A percentile compares a stretch with the other conserved stretches of the same genome.
phyloP scores from a whole-genome alignment of 2,113 vertebrate genomes.

The Isurus oxyrinchus region DNA sequence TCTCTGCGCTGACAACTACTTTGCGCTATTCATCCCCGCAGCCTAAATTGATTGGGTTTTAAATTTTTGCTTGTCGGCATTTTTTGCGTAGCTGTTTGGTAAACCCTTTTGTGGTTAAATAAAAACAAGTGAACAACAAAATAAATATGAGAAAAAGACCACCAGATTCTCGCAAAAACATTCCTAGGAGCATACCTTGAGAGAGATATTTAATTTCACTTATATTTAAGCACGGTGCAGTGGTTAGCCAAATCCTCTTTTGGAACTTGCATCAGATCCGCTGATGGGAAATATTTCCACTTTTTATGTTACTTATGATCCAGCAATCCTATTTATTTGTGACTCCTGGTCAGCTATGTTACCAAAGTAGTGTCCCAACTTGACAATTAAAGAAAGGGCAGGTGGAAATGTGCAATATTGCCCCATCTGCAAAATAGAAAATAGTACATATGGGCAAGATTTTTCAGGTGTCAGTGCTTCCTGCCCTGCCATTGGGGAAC shows the following conservation, averaged over 20 bases:
- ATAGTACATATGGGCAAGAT: too few relatives aligned
- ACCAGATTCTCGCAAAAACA: not conserved
- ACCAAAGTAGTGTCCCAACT: not conserved
- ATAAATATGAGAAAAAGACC: not conserved
- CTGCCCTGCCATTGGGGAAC: too few relatives aligned
- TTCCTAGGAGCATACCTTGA: not conserved
- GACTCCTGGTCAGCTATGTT: not conserved
- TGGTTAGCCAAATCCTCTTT: not conserved
- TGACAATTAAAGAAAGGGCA: not conserved
- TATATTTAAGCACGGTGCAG: not conserved
- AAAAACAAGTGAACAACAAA: not conserved
- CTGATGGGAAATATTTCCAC: not conserved
- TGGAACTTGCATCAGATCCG: not conserved
- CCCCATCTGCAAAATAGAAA: not conserved
- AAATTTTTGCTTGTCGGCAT: not conserved
- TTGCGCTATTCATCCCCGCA: not conserved
- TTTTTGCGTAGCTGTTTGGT: not conserved
- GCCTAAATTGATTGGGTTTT: constrained; percentile 3
- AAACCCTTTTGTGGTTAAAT: not conserved
- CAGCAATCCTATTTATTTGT: not conserved
- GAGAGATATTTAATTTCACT: not conserved
- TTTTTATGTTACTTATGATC: not conserved
- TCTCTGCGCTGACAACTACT: not conserved
- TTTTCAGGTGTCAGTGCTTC: too few relatives aligned
- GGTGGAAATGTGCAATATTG: not conserved